Evolutionary conservation across 1,140 invertebrate species (phyloP).

Genomic region (Odontomachus brunneus): DNA sequence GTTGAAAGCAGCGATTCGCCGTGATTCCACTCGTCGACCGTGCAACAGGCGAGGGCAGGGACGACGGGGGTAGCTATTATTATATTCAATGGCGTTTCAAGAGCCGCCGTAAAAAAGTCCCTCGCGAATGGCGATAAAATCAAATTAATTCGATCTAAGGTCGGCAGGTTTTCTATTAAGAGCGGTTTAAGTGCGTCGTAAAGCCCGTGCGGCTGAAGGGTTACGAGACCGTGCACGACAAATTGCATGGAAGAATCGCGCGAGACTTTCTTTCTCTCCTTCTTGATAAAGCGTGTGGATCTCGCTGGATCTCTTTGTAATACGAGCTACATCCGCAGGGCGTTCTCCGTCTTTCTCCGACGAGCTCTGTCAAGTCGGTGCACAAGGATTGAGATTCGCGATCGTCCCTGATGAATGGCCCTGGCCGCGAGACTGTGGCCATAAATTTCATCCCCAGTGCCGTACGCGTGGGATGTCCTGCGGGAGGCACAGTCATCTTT

Average conservation of each 20-base stretch:
- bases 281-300: slow-evolving; percentile 64
- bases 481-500: neutral
- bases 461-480: slow-evolving; percentile 25
- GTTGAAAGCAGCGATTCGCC: neutral
- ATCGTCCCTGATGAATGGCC: slow-evolving; percentile 71
- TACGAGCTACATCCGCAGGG: slow-evolving; percentile 52
- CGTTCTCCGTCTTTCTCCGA: slow-evolving; percentile 41
- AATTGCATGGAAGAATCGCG: slow-evolving; percentile 52
- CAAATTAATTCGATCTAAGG: neutral
- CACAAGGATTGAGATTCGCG: slow-evolving; percentile 72
- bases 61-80: neutral
- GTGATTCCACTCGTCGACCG: neutral
- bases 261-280: slow-evolving; percentile 6
- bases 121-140: neutral
- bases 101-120: neutral
- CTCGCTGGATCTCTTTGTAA: slow-evolving; percentile 65
- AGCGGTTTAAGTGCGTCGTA: neutral
- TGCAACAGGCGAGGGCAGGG: too few species aligned
- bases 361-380: slow-evolving; percentile 56
- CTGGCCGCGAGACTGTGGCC: slow-evolving; percentile 66
- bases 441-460: slow-evolving; percentile 67
- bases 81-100: neutral
- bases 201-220: neutral
- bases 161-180: neutral
- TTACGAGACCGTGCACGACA: slow-evolving; percentile 28